phyloP scores from a whole-genome alignment of 2,113 vertebrate genomes.

The Dromas ardeola region DNA sequence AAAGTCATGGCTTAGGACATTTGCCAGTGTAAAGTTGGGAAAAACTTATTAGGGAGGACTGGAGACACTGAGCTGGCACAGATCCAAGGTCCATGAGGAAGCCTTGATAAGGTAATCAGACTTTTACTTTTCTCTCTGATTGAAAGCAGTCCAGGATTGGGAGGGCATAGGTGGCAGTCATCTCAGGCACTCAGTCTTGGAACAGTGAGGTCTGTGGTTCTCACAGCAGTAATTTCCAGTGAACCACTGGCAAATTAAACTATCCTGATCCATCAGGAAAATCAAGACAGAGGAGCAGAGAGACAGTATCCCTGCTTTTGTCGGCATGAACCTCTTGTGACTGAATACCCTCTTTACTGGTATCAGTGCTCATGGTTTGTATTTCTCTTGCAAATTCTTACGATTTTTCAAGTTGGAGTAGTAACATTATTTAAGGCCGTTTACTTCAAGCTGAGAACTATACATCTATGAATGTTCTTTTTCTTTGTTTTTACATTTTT shows the following conservation, averaged over 20 bases:
- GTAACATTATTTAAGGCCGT: background rate
- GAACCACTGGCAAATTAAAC: background rate
- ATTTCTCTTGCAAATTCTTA: background rate
- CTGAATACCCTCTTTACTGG: background rate
- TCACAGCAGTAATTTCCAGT: background rate
- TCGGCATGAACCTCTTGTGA: background rate
- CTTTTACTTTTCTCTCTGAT: background rate
- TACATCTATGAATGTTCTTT: background rate
- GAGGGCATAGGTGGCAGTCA: background rate
- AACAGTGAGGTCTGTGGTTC: background rate
- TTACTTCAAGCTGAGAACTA: background rate
- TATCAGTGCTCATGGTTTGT: background rate
- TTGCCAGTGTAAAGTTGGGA: background rate
- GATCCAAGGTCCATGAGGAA: background rate
- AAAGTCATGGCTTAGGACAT: background rate
- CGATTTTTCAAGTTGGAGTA: background rate
- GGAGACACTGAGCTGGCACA: background rate
- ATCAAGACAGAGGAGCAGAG: background rate
- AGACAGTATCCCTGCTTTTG: background rate
- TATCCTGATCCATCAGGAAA: background rate
- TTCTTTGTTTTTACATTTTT: background rate
- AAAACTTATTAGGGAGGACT: background rate
- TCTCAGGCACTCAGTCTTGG: fast-evolving
- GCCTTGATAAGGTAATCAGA: background rate
- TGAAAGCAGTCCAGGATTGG: background rate